A percentile compares a stretch with the other conserved stretches of the same genome.
phyloP scores from a whole-genome alignment of 1,140 invertebrate genomes.

The Lepidurus packardi region DNA sequence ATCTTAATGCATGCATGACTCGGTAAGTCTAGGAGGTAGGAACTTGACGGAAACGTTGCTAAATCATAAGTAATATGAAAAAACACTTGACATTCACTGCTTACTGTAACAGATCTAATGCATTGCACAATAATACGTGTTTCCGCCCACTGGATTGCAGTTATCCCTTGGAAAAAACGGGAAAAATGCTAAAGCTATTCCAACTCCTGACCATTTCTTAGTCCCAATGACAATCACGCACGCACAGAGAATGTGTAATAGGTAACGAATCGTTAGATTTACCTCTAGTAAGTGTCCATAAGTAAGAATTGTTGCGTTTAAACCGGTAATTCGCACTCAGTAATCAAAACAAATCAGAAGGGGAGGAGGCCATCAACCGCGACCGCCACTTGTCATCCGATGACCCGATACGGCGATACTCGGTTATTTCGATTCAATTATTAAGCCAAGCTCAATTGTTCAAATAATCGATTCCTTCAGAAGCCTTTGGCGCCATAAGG shows the following conservation, averaged over 20 bases:
- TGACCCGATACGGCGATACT: neutral
- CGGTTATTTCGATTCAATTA: neutral
- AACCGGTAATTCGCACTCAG: slow-evolving; percentile 3
- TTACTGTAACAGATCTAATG: too few relatives aligned
- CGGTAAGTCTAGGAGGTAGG: too few relatives aligned
- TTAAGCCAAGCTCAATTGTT: neutral
- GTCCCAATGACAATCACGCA: neutral
- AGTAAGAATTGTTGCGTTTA: slow-evolving; percentile 19
- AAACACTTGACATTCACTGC: too few relatives aligned
- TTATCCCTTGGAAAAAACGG: too few relatives aligned
- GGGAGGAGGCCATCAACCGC: slow-evolving; percentile 20
- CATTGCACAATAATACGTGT: too few relatives aligned
- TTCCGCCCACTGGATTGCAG: too few relatives aligned
- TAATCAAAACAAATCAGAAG: slow-evolving; percentile 22
- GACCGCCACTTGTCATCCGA: slow-evolving; percentile 17
- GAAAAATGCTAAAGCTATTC: too few relatives aligned
- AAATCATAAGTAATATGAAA: too few relatives aligned
- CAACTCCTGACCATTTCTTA: neutral
- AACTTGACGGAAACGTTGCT: too few relatives aligned
- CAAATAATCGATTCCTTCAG: too few relatives aligned
- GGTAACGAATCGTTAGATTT: neutral
- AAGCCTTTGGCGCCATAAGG: too few relatives aligned
- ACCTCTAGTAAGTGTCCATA: slow-evolving; percentile 9
- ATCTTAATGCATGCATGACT: too few relatives aligned
- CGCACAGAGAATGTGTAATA: neutral